phyloP scores from a whole-genome alignment of 2,888 invertebrate species.

The Exocentrus adspersus region DNA sequence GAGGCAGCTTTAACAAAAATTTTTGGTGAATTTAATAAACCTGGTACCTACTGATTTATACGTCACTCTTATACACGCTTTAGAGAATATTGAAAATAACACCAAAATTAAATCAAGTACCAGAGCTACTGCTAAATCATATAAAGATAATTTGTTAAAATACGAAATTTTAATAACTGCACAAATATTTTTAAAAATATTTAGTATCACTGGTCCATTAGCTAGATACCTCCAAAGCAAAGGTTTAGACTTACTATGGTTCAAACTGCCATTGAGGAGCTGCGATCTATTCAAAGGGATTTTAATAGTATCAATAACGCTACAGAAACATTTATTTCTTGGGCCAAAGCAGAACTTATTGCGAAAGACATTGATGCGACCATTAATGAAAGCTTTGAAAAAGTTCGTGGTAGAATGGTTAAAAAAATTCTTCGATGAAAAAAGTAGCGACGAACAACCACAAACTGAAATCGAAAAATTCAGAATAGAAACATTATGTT shows the following conservation, averaged over 20 bases:
- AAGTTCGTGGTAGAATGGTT: not conserved
- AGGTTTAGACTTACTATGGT: not conserved
- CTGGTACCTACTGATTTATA: conserved; percentile 14
- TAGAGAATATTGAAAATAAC: not conserved
- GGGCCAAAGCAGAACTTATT: not conserved
- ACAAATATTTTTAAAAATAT: conserved; percentile 3
- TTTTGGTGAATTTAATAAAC: not conserved
- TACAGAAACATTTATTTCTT: not conserved
- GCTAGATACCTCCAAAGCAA: not conserved
- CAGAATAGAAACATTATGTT: conserved; percentile 12
- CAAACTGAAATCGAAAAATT: not conserved
- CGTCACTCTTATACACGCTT: not conserved
- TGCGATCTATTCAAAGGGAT: conserved; percentile 2
- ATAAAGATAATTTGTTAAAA: not conserved
- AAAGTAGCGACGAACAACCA: not conserved
- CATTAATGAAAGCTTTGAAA: not conserved
- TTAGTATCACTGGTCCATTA: not conserved
- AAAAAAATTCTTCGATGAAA: not conserved
- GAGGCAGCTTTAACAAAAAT: conserved; percentile 18
- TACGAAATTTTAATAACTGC: conserved; percentile 1
- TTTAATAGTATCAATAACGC: not conserved
- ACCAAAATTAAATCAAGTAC: not conserved
- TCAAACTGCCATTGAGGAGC: not conserved
- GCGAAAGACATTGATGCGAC: not conserved
- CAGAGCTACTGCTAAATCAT: not conserved